These are phyloP conservation scores for Crotalus helleri DNA, from an alignment of 2,113 vertebrate genomes.

Conservation along the genomic window DNA sequence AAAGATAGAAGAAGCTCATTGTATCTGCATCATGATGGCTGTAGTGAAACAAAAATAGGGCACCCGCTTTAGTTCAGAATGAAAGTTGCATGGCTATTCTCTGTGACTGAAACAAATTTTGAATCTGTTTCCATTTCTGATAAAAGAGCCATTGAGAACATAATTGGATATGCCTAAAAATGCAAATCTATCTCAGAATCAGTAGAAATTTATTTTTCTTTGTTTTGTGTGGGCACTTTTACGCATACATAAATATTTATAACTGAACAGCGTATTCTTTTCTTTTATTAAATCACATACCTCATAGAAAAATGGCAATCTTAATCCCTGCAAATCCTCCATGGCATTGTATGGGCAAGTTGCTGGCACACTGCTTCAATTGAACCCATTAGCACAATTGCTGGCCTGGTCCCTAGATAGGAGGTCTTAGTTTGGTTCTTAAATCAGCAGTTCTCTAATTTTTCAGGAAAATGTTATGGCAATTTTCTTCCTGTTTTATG, in stretches of 20 bases:
- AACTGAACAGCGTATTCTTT: neutral
- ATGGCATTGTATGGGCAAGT: too few species aligned
- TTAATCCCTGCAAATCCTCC: neutral
- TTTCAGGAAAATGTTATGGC: too few species aligned
- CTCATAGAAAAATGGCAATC: neutral
- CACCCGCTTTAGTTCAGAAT: slow-evolving; percentile 25
- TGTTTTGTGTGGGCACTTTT: neutral
- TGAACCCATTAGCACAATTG: neutral
- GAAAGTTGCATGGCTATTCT: rapidly evolving
- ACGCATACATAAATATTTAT: neutral
- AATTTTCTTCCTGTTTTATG: too few species aligned
- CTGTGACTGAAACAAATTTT: rapidly evolving
- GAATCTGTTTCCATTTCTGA: rapidly evolving
- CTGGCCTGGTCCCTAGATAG: neutral
- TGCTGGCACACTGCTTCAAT: neutral
- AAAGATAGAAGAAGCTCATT: slow-evolving; percentile 33
- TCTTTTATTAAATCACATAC: neutral
- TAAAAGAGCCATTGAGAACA: rapidly evolving
- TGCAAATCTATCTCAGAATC: slow-evolving; percentile 20
- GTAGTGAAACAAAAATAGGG: slow-evolving; percentile 18
- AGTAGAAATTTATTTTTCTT: slow-evolving; percentile 1
- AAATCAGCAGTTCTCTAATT: neutral
- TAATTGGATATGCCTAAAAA: slow-evolving; percentile 14
- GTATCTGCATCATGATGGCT: slow-evolving; percentile 29
- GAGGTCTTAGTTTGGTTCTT: neutral